These are phyloP conservation scores for Blera fallax DNA, from an alignment of 2,888 invertebrate species.

Conservation along the genomic window DNA sequence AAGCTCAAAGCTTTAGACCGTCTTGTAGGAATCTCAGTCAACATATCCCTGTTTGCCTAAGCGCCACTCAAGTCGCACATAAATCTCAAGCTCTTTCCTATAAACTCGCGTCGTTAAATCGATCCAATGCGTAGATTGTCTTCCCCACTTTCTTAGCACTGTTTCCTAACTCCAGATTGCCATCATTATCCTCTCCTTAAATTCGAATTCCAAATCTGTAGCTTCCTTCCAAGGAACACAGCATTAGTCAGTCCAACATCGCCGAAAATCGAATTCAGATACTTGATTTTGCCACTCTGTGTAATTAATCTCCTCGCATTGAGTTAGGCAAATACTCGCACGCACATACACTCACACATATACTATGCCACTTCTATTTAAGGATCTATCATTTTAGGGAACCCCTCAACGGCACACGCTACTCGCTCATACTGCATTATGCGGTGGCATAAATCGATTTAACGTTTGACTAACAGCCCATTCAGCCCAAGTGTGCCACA, in stretches of 20 bases:
- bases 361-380: neutral
- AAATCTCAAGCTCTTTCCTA: too few species aligned
- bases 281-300: constrained; percentile 12
- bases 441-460: constrained; percentile 47
- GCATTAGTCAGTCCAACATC: neutral
- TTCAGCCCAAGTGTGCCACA: constrained; percentile 23
- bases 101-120: too few species aligned
- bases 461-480: constrained; percentile 52
- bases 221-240: neutral
- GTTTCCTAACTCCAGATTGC: neutral
- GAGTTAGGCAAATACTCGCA: neutral
- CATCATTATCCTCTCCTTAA: neutral
- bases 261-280: constrained; percentile 8
- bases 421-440: neutral
- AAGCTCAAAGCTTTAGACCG: too few species aligned
- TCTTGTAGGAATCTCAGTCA: too few species aligned
- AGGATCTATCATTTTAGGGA: neutral
- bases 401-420: neutral
- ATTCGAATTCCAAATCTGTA: neutral
- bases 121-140: too few species aligned
- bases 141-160: too few species aligned
- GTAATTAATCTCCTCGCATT: constrained; percentile 40
- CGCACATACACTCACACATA: neutral
- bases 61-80: too few species aligned
- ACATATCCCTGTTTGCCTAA: too few species aligned